phyloP scores from a whole-genome alignment of 2,113 vertebrate genomes.

The Rostratula benghalensis region DNA sequence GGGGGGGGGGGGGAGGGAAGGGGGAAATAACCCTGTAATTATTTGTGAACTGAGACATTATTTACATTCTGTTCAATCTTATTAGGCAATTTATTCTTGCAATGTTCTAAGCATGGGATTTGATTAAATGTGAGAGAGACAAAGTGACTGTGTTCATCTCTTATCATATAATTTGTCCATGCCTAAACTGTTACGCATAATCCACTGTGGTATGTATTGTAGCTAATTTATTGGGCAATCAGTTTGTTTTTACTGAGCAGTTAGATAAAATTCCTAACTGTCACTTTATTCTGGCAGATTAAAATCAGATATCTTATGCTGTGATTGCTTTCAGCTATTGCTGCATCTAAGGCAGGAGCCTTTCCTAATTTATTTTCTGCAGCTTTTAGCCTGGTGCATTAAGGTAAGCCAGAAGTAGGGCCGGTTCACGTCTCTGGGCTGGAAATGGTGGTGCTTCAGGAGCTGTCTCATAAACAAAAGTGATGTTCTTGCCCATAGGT shows the following conservation, averaged over 20 bases:
- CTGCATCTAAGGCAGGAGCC: not conserved
- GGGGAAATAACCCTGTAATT: accelerated
- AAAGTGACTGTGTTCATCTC: not conserved
- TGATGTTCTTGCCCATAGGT: accelerated
- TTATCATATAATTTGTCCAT: accelerated
- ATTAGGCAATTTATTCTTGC: not conserved
- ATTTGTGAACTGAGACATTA: not conserved
- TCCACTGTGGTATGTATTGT: not conserved
- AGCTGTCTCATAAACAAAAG: accelerated
- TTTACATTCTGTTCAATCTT: not conserved
- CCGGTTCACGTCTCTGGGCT: not conserved
- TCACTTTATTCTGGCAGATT: not conserved
- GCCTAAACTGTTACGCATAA: accelerated
- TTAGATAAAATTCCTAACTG: not conserved
- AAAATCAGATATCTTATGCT: not conserved
- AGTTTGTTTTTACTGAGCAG: not conserved
- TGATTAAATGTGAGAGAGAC: accelerated
- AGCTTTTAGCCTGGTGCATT: not conserved
- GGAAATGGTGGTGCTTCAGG: not conserved
- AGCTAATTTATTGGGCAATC: not conserved
- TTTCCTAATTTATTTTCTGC: not conserved
- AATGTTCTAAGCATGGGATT: accelerated
- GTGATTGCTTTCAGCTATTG: not conserved
- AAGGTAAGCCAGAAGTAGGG: not conserved
- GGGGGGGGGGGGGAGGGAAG: too few species aligned